A percentile compares a stretch with the other conserved stretches of the same genome.
These are phyloP conservation scores for Actenoides lindsayi DNA, from an alignment of 2,113 vertebrate species.

Conservation along the genomic window DNA sequence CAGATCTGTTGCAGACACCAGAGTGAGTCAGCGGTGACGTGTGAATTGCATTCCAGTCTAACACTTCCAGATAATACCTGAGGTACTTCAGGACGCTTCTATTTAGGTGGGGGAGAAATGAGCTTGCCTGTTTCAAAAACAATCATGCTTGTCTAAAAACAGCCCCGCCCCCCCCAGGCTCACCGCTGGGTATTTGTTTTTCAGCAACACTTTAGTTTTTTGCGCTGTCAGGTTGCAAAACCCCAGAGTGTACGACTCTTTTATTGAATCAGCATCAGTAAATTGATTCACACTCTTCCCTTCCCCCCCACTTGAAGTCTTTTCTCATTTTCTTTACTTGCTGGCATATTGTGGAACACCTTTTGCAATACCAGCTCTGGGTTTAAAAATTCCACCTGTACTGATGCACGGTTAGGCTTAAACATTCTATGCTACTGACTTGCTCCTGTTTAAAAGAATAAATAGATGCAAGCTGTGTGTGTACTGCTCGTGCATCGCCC, in stretches of 20 bases:
- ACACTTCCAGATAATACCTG: not conserved
- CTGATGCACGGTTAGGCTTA: accelerated
- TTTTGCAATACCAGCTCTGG: not conserved
- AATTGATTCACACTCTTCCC: accelerated
- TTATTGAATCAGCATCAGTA: not conserved
- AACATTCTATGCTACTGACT: not conserved
- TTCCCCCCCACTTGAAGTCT: accelerated
- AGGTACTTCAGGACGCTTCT: not conserved
- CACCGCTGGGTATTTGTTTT: not conserved
- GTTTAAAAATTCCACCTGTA: not conserved
- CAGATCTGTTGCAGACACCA: not conserved
- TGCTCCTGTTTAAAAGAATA: not conserved
- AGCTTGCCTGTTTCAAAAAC: not conserved
- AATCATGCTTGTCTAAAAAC: not conserved
- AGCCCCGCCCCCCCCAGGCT: not conserved
- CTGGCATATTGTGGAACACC: not conserved
- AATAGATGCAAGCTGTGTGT: accelerated
- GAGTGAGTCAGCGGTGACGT: constrained; percentile 24
- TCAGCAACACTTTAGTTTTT: not conserved
- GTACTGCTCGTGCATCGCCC: accelerated
- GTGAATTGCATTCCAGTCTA: not conserved
- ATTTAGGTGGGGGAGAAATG: not conserved
- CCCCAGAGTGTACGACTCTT: not conserved
- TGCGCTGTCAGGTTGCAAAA: not conserved
- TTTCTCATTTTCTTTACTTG: not conserved